Conservation (phyloP, 2,888 invertebrate genomes). For the Rhaphigaster nebulosa region DNA sequence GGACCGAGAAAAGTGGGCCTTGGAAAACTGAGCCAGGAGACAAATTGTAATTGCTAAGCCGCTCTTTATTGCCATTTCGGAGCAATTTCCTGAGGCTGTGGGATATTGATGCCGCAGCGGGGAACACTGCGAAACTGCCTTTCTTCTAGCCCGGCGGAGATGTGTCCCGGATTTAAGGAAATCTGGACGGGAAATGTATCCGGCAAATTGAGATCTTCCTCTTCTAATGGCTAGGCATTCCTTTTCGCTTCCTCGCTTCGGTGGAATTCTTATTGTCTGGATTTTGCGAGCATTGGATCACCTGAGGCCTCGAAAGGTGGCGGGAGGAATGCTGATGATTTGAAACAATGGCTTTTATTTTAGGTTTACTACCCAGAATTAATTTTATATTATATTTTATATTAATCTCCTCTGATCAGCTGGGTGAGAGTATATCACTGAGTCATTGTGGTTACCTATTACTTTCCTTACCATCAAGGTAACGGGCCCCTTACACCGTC, state of each 20-base stretch:
- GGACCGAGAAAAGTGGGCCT: background rate
- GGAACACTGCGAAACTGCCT: background rate
- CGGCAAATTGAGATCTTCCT: background rate
- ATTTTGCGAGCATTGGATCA: background rate
- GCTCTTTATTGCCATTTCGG: conserved; percentile 22
- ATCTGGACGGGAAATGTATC: conserved; percentile 1
- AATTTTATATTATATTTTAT: too few species aligned
- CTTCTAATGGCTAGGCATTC: conserved; percentile 9
- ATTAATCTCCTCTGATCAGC: too few species aligned
- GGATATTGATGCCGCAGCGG: background rate
- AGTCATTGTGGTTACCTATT: too few species aligned
- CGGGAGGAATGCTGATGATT: too few species aligned
- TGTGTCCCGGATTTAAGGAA: background rate
- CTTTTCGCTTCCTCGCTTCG: background rate
- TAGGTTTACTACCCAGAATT: too few species aligned
- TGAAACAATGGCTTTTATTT: too few species aligned
- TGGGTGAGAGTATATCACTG: too few species aligned
- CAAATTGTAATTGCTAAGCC: conserved; percentile 45
- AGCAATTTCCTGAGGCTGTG: background rate
- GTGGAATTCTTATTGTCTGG: background rate
- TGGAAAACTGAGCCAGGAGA: background rate
- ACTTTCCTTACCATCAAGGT: too few species aligned
- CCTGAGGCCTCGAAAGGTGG: background rate
- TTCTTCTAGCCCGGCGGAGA: background rate
- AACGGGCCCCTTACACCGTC: too few species aligned